A percentile compares a stretch with the other conserved stretches of the same genome.
Evolutionary conservation across 2,113 vertebrate genomes (phyloP).

Genomic region (Takifugu flavidus): DNA sequence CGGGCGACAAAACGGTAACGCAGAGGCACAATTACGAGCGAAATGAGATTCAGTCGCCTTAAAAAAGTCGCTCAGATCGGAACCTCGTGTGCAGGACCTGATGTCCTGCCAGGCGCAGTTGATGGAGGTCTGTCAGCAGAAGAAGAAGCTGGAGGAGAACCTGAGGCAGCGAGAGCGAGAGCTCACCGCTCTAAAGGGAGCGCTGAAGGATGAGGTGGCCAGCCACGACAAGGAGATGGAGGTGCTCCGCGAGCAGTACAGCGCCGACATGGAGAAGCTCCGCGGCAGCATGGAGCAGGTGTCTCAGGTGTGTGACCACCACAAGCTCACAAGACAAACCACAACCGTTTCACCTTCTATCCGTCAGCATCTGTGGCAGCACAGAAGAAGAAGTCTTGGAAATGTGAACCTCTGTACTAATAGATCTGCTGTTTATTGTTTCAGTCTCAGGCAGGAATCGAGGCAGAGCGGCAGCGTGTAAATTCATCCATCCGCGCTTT

Average conservation of each 20-base stretch:
- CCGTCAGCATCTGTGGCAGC: not conserved
- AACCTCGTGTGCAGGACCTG: slow-evolving; percentile 43
- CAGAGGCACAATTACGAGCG: slow-evolving; percentile 1
- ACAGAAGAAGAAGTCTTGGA: not conserved
- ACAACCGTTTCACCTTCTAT: too few relatives aligned
- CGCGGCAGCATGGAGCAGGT: slow-evolving; percentile 84
- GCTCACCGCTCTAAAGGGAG: slow-evolving; percentile 79
- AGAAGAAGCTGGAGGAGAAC: slow-evolving; percentile 81
- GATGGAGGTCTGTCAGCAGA: slow-evolving; percentile 68
- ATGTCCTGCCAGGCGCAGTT: slow-evolving; percentile 44
- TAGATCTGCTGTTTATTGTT: not conserved
- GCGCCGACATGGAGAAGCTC: slow-evolving; percentile 83
- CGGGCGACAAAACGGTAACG: slow-evolving; percentile 59
- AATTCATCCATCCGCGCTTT: slow-evolving; percentile 79
- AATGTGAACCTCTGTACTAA: too few relatives aligned
- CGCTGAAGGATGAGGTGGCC: slow-evolving; percentile 79
- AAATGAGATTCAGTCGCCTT: too few relatives aligned
- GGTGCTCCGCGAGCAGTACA: slow-evolving; percentile 82
- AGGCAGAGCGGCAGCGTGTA: slow-evolving; percentile 84
- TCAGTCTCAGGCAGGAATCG: slow-evolving; percentile 83
- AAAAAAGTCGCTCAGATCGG: too few relatives aligned
- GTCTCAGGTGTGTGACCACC: slow-evolving; percentile 75
- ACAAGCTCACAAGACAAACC: not conserved
- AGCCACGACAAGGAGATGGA: slow-evolving; percentile 77
- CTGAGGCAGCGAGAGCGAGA: slow-evolving; percentile 78